Evolutionary conservation across 2,888 invertebrate species (phyloP).

Genomic region (Lepidochrysops patricia): DNA sequence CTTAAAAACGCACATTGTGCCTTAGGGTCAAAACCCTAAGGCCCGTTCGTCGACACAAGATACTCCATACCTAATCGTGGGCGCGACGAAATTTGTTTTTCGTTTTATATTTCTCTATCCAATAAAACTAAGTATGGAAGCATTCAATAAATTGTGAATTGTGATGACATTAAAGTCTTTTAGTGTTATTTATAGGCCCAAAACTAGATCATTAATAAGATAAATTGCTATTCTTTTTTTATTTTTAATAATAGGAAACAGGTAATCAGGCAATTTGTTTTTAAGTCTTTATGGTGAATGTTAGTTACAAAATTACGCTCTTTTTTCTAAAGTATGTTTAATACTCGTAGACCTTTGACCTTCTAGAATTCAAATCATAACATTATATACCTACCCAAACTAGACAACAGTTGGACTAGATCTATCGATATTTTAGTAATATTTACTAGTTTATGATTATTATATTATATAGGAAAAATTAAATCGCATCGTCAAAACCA

Average conservation of each 20-base stretch:
- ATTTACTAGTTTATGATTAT: too few species aligned
- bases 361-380: too few species aligned
- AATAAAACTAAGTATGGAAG: not conserved
- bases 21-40: not conserved
- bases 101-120: not conserved
- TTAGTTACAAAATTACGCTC: too few species aligned
- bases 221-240: too few species aligned
- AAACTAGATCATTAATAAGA: slow-evolving; percentile 22
- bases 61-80: not conserved
- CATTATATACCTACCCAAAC: too few species aligned
- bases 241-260: too few species aligned
- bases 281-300: too few species aligned
- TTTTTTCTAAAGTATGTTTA: too few species aligned
- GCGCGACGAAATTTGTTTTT: not conserved
- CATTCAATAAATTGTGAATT: not conserved
- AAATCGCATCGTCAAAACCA: not conserved
- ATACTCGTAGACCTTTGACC: too few species aligned
- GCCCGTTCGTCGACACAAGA: not conserved
- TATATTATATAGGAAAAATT: not conserved
- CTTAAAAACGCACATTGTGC: not conserved
- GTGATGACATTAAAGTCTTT: not conserved
- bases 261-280: too few species aligned
- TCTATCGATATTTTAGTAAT: too few species aligned
- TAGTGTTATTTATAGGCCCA: not conserved
- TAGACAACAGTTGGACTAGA: too few species aligned